Conservation (phyloP, 2,113 vertebrate species). For the Chaetodon auriga region DNA sequence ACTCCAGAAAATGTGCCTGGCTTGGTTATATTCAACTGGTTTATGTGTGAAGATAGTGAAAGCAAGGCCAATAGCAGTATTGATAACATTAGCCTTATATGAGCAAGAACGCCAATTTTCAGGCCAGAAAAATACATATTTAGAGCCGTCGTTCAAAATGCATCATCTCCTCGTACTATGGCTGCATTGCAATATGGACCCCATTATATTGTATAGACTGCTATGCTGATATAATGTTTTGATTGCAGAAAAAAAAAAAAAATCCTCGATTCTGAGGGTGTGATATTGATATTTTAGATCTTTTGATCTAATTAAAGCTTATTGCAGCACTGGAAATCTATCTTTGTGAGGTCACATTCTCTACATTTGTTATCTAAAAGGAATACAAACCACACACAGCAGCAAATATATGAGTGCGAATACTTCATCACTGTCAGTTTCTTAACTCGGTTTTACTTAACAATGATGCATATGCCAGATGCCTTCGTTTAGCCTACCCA, state of each 20-base stretch:
- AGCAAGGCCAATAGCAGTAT: background rate
- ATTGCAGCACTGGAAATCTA: background rate
- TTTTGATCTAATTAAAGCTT: slow-evolving; percentile 3
- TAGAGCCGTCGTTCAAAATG: background rate
- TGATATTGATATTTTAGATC: slow-evolving; percentile 24
- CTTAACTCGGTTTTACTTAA: background rate
- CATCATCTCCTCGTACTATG: background rate
- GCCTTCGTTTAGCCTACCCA: background rate
- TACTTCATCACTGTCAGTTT: background rate
- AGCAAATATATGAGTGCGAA: background rate
- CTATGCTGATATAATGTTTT: background rate
- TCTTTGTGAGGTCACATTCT: background rate
- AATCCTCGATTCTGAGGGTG: background rate
- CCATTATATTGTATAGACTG: background rate
- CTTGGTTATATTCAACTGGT: slow-evolving; percentile 25
- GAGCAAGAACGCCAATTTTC: slow-evolving; percentile 8
- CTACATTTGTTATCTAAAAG: background rate
- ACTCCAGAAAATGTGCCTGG: slow-evolving; percentile 11
- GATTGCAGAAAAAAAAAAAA: background rate
- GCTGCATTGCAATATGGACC: background rate
- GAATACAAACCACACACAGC: background rate
- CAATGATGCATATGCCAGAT: background rate
- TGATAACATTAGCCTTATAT: slow-evolving; percentile 9
- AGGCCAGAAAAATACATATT: background rate
- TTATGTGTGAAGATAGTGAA: slow-evolving; percentile 29